phyloP scores from a whole-genome alignment of 2,888 invertebrate species.

The Drosophila robusta region DNA sequence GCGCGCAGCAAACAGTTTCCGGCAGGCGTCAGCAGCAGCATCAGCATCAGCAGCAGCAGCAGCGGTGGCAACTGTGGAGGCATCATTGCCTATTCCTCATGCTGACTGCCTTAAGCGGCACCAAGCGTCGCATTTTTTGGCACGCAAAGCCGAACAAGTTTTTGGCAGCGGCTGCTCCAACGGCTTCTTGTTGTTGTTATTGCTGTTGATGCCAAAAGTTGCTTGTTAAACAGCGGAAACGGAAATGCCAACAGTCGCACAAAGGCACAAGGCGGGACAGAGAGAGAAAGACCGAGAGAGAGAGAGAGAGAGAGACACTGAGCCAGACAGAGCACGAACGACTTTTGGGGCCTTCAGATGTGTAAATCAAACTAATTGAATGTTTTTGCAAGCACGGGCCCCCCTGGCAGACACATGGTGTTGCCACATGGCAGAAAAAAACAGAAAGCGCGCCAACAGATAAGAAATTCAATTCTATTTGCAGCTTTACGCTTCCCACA shows the following conservation, averaged over 20 bases:
- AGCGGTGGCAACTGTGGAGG: slow-evolving; percentile 21
- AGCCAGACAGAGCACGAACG: slow-evolving; percentile 1
- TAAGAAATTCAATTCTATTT: slow-evolving; percentile 74
- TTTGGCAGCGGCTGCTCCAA: slow-evolving; percentile 66
- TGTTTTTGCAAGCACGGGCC: slow-evolving; percentile 68
- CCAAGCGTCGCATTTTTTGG: slow-evolving; percentile 65
- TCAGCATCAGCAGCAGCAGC: slow-evolving; percentile 14
- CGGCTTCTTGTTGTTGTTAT: slow-evolving; percentile 45
- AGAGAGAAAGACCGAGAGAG: slow-evolving; percentile 1
- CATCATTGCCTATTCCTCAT: slow-evolving; percentile 21
- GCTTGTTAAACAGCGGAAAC: slow-evolving; percentile 80
- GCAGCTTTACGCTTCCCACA: slow-evolving; percentile 27
- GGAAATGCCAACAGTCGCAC: slow-evolving; percentile 78
- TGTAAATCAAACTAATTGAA: slow-evolving; percentile 81
- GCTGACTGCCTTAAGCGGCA: slow-evolving; percentile 54
- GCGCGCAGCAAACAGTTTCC: slow-evolving; percentile 68
- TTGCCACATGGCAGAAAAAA: slow-evolving; percentile 25
- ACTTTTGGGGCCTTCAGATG: slow-evolving; percentile 50
- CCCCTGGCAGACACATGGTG: slow-evolving; percentile 53
- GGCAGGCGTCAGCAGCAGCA: slow-evolving; percentile 46
- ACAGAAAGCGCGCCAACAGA: slow-evolving; percentile 47
- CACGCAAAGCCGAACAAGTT: slow-evolving; percentile 73
- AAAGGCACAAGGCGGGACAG: slow-evolving; percentile 64
- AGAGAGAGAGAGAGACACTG: neutral
- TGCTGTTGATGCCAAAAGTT: slow-evolving; percentile 70